A percentile compares a stretch with the other conserved stretches of the same genome.
Conservation (phyloP, 2,888 invertebrate species). For the Spilarctia lutea region DNA sequence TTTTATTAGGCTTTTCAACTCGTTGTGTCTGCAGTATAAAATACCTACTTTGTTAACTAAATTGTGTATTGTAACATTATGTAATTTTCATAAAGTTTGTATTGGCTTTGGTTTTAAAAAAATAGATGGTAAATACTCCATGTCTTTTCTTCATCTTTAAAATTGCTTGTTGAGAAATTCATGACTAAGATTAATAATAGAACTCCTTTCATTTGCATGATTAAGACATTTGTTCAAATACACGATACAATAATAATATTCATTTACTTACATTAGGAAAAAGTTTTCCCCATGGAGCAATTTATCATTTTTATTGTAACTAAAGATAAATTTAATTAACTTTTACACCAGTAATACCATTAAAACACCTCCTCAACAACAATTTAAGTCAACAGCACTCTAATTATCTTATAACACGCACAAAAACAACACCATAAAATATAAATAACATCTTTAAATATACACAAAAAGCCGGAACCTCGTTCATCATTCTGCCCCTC, state of each 20-base stretch:
- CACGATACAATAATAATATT: background rate
- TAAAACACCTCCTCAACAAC: slow-evolving; percentile 4
- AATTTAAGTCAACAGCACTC: slow-evolving; percentile 18
- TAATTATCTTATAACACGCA: slow-evolving; percentile 28
- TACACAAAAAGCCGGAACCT: slow-evolving; percentile 24
- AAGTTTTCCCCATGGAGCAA: background rate
- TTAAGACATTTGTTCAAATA: no score
- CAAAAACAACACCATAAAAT: slow-evolving; percentile 32
- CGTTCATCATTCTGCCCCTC: slow-evolving; percentile 32
- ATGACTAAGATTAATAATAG: no score
- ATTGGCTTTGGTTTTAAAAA: no score
- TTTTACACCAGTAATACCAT: background rate
- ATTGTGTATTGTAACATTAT: no score
- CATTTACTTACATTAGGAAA: background rate
- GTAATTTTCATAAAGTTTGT: no score
- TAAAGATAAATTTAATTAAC: background rate
- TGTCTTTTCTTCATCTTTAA: no score
- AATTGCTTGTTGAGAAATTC: no score
- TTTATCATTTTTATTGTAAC: background rate
- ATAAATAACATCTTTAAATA: slow-evolving; percentile 32
- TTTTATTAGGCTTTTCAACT: no score
- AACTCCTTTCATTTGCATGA: no score
- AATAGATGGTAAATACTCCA: no score
- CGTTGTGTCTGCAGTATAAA: no score
- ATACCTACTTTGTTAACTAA: no score